A percentile compares a stretch with the other conserved stretches of the same genome.
These are phyloP conservation scores for Cathartes aura DNA, from an alignment of 2,113 vertebrate genomes.

Conservation along the genomic window DNA sequence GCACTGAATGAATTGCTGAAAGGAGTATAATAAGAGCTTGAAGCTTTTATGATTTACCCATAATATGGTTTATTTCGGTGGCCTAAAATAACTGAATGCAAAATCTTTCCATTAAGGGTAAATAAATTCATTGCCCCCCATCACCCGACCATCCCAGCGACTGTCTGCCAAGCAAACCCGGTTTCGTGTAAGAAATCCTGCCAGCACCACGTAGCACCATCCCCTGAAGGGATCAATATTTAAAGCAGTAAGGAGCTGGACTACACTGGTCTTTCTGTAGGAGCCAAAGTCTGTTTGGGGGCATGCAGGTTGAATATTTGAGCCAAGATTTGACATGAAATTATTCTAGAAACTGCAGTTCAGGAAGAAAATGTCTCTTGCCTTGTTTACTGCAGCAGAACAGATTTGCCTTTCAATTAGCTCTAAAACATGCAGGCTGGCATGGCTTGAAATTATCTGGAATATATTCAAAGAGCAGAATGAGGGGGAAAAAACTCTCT, in stretches of 20 bases:
- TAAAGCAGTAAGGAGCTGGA: not conserved
- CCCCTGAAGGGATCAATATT: not conserved
- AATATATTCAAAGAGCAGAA: not conserved
- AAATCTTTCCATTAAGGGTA: not conserved
- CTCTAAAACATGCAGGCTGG: not conserved
- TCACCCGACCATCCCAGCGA: not conserved
- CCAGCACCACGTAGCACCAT: accelerated
- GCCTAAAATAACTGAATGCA: not conserved
- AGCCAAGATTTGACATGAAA: not conserved
- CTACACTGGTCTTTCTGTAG: not conserved
- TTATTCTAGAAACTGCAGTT: not conserved
- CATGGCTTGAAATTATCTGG: conserved; percentile 14
- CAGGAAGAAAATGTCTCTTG: not conserved
- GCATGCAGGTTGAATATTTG: not conserved
- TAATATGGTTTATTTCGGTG: accelerated
- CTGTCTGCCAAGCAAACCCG: not conserved
- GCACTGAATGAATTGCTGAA: not conserved
- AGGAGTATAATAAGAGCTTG: not conserved
- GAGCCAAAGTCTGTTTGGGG: not conserved
- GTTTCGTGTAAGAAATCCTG: not conserved
- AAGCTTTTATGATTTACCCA: not conserved
- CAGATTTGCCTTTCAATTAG: conserved; percentile 37
- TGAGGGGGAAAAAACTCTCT: accelerated
- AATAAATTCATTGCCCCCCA: not conserved
- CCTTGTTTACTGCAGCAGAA: not conserved